These are phyloP conservation scores for Erithacus rubecula DNA, from an alignment of 2,797 vertebrate species.

Conservation along the genomic window DNA sequence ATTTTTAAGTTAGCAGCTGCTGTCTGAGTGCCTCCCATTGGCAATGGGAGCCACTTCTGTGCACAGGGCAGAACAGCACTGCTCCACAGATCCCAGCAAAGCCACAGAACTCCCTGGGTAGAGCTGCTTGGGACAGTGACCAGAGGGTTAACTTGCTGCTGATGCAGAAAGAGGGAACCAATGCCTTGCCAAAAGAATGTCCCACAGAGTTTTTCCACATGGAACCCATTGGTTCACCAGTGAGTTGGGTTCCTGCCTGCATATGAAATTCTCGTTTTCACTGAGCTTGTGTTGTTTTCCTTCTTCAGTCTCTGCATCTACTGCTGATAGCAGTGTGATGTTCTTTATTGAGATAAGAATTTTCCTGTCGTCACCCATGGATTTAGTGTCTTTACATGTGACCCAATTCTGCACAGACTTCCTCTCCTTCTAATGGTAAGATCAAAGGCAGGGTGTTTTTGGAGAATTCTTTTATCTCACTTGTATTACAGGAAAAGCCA, in stretches of 20 bases:
- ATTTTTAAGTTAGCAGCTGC: neutral
- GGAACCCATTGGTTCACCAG: rapidly evolving
- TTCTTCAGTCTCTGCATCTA: neutral
- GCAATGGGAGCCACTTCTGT: neutral
- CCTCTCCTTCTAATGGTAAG: neutral
- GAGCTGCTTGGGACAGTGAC: neutral
- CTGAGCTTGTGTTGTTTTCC: neutral
- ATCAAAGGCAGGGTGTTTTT: neutral
- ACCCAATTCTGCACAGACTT: neutral
- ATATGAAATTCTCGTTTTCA: neutral
- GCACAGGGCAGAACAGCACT: neutral
- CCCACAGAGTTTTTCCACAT: neutral
- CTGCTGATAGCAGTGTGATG: neutral
- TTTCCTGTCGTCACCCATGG: neutral
- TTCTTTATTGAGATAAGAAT: neutral
- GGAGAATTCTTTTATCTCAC: neutral
- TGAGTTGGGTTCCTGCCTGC: neutral
- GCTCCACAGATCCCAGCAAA: neutral
- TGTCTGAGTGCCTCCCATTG: neutral
- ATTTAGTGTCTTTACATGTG: neutral
- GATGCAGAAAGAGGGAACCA: neutral
- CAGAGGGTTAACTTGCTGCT: neutral
- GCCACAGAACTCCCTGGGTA: neutral
- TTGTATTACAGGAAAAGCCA: neutral
- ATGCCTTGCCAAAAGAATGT: neutral